Percentiles rank a stretch among this genome's conserved stretches.
Evolutionary conservation across 2,888 invertebrate species (phyloP).

Genomic region (Tanytarsus gracilentus): DNA sequence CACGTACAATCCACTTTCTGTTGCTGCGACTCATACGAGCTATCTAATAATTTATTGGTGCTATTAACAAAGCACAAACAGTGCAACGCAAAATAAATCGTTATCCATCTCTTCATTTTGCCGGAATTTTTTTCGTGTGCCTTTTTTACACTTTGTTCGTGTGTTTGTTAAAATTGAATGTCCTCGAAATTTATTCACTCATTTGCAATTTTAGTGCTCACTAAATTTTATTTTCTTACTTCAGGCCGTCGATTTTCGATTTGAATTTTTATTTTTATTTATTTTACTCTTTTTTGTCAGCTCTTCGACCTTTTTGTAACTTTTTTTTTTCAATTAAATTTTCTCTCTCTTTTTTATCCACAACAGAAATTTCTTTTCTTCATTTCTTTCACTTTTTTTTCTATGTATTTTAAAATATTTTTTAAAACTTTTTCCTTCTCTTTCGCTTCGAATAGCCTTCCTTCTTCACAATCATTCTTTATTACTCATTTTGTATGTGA

Average conservation of each 20-base stretch:
- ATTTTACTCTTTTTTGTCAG: neutral
- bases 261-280: constrained; percentile 16
- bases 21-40: constrained; percentile 17
- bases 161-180: constrained; percentile 2
- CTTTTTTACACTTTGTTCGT: neutral
- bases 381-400: neutral
- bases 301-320: neutral
- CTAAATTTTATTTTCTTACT: neutral
- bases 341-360: constrained; percentile 10
- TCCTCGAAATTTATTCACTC: constrained; percentile 27
- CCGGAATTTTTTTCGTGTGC: neutral
- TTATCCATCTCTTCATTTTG: constrained; percentile 27
- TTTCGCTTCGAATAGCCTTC: constrained; percentile 6
- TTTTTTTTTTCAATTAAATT: constrained; percentile 17
- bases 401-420: neutral
- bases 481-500: constrained; percentile 10
- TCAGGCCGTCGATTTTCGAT: too few relatives aligned
- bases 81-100: constrained; percentile 23
- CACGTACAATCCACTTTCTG: constrained; percentile 11
- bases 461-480: constrained; percentile 8
- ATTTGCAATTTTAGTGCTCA: constrained; percentile 1
- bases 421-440: constrained; percentile 4
- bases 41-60: constrained; percentile 26
- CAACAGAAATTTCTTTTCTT: neutral
- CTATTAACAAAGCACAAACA: constrained; percentile 13